Base-by-base conservation (phyloP, 2,888 invertebrate genomes). In the Peribatodes rhomboidaria region DNA sequence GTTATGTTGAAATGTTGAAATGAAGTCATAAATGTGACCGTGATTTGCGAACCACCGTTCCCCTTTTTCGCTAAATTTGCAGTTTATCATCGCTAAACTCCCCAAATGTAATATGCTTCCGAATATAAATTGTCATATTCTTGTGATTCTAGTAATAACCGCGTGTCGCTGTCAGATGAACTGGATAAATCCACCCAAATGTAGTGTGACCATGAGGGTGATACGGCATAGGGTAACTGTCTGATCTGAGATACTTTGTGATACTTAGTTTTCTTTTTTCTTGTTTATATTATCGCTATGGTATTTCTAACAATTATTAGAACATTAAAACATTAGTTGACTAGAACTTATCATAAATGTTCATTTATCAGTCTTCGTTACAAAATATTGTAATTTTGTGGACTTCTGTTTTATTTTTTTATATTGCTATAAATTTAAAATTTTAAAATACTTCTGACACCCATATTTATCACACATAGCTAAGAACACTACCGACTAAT, bases 131-230 rank as follows among this genome's bases (percentile, higher is more conserved):
- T 85, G 87, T 85, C 82, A 84, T 83, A 81, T 84, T 84, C 84
- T 79, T 84, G 83, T 87, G 83, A 86, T 83, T 84, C 82, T 75
- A 71, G 86, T 88, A 89, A 88, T 88, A 89, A 87, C 87, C 80
- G 81, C 82, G 79, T 88, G 85, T 83, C 68, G 78, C 83, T 90
- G 88, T 88, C 89, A 88, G 81, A 78, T 79, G 80, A 82, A 83
- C 84, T 78, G 77, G 77, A 79, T 81, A 89, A 90, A 89, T 85
- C 87, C 84, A 84, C 82, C 82, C 84, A 77, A 74, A 79, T 79
- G 73, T 58, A 16, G 27, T 4, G 58, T 58, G 41, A 37, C 55
- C 61, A 61, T 27, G 3, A 27, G 27, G 27, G n/a, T n/a, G n/a
- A n/a, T n/a, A n/a, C n/a, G n/a, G n/a, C n/a, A n/a, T n/a, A n/a